phyloP scores from a whole-genome alignment of 2,113 vertebrate genomes.

The Bungarus multicinctus region DNA sequence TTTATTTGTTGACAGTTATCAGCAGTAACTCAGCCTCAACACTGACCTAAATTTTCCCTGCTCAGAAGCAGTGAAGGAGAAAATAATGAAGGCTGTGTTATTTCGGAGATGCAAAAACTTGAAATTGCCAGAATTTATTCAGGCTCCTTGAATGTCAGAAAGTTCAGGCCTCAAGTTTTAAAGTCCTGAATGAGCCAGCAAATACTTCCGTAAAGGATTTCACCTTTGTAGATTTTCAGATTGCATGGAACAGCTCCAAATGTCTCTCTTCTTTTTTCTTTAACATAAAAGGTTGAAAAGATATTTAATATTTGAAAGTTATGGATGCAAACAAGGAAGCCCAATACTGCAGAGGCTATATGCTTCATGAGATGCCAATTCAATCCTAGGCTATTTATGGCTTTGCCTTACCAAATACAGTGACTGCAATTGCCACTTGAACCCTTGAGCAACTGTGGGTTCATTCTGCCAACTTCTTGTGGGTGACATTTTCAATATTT shows the following conservation, averaged over 20 bases:
- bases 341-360: not conserved
- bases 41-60: slow-evolving; percentile 64
- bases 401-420: not conserved
- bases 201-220: slow-evolving; percentile 18
- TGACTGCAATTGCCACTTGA: not conserved
- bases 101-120: slow-evolving; percentile 58
- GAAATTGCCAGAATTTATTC: slow-evolving; percentile 48
- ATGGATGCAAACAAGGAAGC: not conserved
- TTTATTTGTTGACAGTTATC: slow-evolving; percentile 67
- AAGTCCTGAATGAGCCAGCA: slow-evolving; percentile 1
- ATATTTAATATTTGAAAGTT: not conserved
- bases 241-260: not conserved
- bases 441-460: not conserved
- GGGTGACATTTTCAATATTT: not conserved
- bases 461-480: not conserved
- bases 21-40: slow-evolving; percentile 56
- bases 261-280: accelerated
- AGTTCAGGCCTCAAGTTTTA: slow-evolving; percentile 39
- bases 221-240: not conserved
- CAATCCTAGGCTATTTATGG: not conserved
- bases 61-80: slow-evolving; percentile 55
- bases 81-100: slow-evolving; percentile 61
- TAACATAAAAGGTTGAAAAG: not conserved
- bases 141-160: slow-evolving; percentile 32
- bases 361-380: slow-evolving; percentile 13